These are phyloP conservation scores for Lasioglossum morio DNA, from an alignment of 2,888 invertebrate genomes.

Conservation along the genomic window DNA sequence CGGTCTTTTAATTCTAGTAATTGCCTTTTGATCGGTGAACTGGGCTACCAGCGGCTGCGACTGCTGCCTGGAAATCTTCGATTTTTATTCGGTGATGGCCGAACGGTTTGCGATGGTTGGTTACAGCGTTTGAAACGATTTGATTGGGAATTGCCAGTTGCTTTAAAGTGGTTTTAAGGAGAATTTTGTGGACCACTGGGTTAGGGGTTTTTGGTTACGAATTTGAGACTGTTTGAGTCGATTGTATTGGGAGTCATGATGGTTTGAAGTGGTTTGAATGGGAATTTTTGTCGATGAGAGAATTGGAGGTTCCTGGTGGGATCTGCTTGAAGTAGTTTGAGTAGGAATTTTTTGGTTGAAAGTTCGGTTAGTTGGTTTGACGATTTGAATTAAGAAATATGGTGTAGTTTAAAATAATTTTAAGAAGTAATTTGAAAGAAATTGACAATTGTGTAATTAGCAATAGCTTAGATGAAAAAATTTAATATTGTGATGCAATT, in stretches of 20 bases:
- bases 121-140: not conserved
- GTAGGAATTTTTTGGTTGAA: not conserved
- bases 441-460: no score
- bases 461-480: no score
- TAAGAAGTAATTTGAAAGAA: no score
- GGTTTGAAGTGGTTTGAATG: not conserved
- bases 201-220: accelerated
- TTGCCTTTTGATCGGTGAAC: conserved; percentile 9
- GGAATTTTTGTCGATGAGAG: not conserved
- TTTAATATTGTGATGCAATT: no score
- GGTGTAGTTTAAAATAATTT: no score
- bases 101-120: not conserved
- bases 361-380: no score
- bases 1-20: conserved; percentile 5
- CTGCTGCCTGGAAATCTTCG: not conserved
- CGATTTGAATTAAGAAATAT: no score
- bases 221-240: not conserved
- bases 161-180: not conserved
- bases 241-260: not conserved
- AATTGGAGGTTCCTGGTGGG: not conserved
- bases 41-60: not conserved
- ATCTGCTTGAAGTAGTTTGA: not conserved
- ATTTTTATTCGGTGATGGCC: not conserved
- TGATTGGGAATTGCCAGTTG: not conserved
- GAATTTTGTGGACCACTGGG: not conserved